Base-by-base conservation (phyloP, 2,888 invertebrate species). In the Lasioglossum figueresi region DNA sequence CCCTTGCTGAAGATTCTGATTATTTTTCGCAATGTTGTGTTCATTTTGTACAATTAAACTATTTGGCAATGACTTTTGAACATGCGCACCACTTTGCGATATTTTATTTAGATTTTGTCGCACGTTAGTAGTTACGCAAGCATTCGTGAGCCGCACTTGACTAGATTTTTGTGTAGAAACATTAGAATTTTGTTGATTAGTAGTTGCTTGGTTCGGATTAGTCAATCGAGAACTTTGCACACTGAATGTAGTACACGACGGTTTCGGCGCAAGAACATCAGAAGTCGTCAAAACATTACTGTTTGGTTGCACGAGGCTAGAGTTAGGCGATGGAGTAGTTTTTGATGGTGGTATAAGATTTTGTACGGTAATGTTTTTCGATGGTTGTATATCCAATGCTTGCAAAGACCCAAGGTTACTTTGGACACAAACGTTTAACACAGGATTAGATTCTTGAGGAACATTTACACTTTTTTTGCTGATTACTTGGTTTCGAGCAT, bases 11-110 rank as follows among this genome's bases (percentile, higher is more conserved):
- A 92, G 81, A 80, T 88, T 92, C 73, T 91, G 91, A 84, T 90
- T 92, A 83, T 88, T 93, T 78, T 94, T 94, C 31, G 92, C 88
- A 34, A 93, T 76, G 23, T 91, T 82, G 37, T 93, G 92, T 40
- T 93, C 91, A 72, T 90, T 94, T 79, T 93, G 92, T 48, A 91
- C 85, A 40, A 90, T 89, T 40, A 92, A 79, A 73, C 82, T 88
- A 79, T 79, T 82, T 68, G 86, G 43, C 82, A 91, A 81, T 82
- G 90, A 85, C 83, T 92, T 93, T 43, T 90, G 90, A 84, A 89
- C 52, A 52, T 89, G 86, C 68, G 86, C 52, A 78, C 83, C 88
- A 43, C 90, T 89, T 37, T 92, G 89, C n/a, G 88, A 87, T 63
- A 87, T 84, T 68, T 86, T 85, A 48, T 87, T 84, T 68, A 86